Percentiles rank a stretch among this genome's conserved stretches.
These are phyloP conservation scores for Harlomillsia oculata DNA, from an alignment of 1,140 invertebrate genomes.

Conservation along the genomic window DNA sequence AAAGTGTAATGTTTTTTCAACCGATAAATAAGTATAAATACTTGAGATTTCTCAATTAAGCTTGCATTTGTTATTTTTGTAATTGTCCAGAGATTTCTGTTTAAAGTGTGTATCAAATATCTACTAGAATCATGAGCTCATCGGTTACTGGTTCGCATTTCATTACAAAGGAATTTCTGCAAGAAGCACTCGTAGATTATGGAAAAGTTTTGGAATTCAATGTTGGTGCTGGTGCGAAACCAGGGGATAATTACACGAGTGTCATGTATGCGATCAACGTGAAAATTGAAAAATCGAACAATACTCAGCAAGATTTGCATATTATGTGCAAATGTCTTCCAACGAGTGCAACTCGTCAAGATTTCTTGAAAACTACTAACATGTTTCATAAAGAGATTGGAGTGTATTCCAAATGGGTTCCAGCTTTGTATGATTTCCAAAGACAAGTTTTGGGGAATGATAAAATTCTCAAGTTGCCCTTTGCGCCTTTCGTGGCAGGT, in stretches of 20 bases:
- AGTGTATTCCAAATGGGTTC: constrained; percentile 6
- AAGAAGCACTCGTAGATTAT: neutral
- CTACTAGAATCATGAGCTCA: too few species aligned
- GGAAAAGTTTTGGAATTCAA: neutral
- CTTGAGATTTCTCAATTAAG: too few species aligned
- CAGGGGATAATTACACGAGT: constrained; percentile 15
- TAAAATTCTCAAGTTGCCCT: neutral
- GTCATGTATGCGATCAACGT: neutral
- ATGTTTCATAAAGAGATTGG: constrained; percentile 14
- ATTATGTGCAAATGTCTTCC: constrained; percentile 18
- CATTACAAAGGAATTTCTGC: neutral
- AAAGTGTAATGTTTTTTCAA: too few species aligned
- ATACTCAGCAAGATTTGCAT: neutral
- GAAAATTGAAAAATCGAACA: neutral
- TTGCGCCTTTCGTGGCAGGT: constrained; percentile 12
- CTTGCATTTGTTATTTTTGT: too few species aligned
- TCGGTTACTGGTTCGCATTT: too few species aligned
- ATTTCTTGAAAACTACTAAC: constrained; percentile 18
- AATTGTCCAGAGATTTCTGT: too few species aligned
- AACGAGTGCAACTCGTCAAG: constrained; percentile 4
- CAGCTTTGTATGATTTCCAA: constrained; percentile 2
- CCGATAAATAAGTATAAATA: too few species aligned
- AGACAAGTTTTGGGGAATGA: neutral
- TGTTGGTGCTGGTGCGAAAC: neutral
- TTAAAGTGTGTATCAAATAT: too few species aligned